Conservation (phyloP, 1,140 invertebrate species). For the Oreohelix idahoensis region DNA sequence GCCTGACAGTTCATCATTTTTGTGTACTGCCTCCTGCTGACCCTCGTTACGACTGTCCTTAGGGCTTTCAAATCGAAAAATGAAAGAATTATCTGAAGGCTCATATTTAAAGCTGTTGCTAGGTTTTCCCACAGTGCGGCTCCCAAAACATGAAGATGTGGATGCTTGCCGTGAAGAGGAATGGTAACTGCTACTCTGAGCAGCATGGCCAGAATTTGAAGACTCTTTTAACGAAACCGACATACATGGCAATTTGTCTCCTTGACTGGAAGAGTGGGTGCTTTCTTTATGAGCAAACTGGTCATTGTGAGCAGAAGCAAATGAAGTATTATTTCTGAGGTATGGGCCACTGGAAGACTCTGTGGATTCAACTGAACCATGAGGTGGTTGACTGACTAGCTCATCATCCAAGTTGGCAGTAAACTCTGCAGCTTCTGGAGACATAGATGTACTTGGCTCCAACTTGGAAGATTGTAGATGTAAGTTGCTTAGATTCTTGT, state of each 20-base stretch:
- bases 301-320: too few relatives aligned
- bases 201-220: background rate
- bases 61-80: slow-evolving; percentile 23
- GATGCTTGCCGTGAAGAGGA: background rate
- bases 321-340: too few relatives aligned
- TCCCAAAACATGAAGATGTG: background rate
- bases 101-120: background rate
- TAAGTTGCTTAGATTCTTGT: background rate
- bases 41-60: background rate
- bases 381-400: background rate
- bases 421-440: background rate
- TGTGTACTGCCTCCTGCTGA: background rate
- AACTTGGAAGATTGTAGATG: background rate
- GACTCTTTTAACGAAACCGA: background rate
- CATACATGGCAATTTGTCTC: background rate
- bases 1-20: background rate
- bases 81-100: slow-evolving; percentile 35
- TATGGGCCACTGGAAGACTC: background rate
- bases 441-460: background rate
- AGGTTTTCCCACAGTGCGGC: background rate
- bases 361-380: background rate
- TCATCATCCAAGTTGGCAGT: background rate
- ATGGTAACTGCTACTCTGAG: background rate
- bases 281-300: background rate
- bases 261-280: background rate